Evolutionary conservation across 1,140 invertebrate species (phyloP), one percentile per base, ranked within the genome.

Genomic region (Leptopilina boulardi): DNA sequence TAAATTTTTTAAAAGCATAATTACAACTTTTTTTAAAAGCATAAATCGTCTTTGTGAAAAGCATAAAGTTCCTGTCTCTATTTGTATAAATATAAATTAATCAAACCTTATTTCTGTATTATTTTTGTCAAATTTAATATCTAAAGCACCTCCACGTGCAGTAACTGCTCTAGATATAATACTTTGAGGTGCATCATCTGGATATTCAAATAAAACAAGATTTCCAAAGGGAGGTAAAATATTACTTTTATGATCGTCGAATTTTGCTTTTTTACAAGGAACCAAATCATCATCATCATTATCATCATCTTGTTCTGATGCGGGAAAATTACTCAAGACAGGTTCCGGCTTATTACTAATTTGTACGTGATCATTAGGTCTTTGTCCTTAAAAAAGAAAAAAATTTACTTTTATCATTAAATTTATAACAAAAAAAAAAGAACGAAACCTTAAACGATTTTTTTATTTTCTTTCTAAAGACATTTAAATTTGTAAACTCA

Each of bases 131-230:
- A 30, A 66, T 66, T 66, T 66, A 34, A 66, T 30, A 66, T 91
- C 83, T 51, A 89, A 56, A 18, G 74, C 51, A 41, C 77, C 66
- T 34, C 84, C 82, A 73, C 82, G 84, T 19, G 80, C 75, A 74
- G 19, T 79, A 6, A 83, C 81, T 26, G 87, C 85, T 76, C 76
- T 71, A 3, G 79, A 73, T 47, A 91, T 56, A 72, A 85, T 84
- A 44, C 42, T 80, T 71, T 84, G 84, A 1, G 88, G 83, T 18
- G 80, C 23, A 18, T 88, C 86, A 44, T 79, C 84, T 4, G 83
- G 75, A 66, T 87, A 84, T 79, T 91, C 85, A 44, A 88, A 80
- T 66, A 91, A 74, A 75, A 91, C 81, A 18, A 91, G 82, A 75
- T 84, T 75, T 71, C 86, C 83, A 74, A 82, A 89, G 3, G 84